A percentile compares a stretch with the other conserved stretches of the same genome.
phyloP scores from a whole-genome alignment of 1,140 invertebrate genomes.

The Meteorus sp. region DNA sequence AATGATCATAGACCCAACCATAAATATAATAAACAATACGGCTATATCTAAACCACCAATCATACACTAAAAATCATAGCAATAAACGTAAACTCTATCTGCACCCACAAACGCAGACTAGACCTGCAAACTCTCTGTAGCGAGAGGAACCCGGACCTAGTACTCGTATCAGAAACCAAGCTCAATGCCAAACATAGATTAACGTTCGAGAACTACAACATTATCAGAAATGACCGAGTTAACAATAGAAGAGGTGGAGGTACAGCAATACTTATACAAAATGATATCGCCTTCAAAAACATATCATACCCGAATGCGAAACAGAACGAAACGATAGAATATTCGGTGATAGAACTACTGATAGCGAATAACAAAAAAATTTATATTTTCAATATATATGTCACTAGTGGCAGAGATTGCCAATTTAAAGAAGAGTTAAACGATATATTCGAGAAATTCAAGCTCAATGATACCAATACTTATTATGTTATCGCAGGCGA shows the following conservation, averaged over 20 bases:
- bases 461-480: not conserved
- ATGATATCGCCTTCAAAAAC: not conserved
- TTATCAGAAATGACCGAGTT: not conserved
- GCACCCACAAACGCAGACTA: too few relatives aligned
- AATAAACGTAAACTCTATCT: too few relatives aligned
- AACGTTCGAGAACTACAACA: not conserved
- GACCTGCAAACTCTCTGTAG: too few relatives aligned
- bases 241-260: not conserved
- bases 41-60: too few relatives aligned
- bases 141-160: too few relatives aligned
- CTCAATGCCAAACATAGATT: conserved; percentile 10
- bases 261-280: conserved; percentile 12
- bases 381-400: conserved; percentile 4
- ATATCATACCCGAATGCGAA: not conserved
- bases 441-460: not conserved
- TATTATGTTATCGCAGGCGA: conserved; percentile 15
- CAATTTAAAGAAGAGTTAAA: not conserved
- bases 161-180: conserved; percentile 10
- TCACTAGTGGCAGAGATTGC: not conserved
- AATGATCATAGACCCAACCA: too few relatives aligned
- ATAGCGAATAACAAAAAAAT: not conserved
- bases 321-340: conserved; percentile 23
- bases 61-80: too few relatives aligned
- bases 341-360: conserved; percentile 39
- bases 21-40: too few relatives aligned